Percentiles rank a stretch among this genome's conserved stretches.
phyloP scores from a whole-genome alignment of 2,888 invertebrate genomes.

The Iphiclides podalirius region DNA sequence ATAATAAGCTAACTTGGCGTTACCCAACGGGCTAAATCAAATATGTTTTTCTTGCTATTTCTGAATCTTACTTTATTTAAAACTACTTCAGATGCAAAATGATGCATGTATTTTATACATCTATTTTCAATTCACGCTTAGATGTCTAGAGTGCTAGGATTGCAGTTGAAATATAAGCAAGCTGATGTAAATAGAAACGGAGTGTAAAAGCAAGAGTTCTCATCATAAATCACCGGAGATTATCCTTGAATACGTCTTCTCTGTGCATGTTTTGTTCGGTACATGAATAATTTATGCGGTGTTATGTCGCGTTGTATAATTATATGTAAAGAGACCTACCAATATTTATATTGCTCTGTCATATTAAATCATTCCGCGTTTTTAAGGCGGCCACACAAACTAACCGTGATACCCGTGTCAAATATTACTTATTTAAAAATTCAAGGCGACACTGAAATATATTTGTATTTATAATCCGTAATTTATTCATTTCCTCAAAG shows the following conservation, averaged over 20 bases:
- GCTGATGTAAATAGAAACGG: constrained; percentile 48
- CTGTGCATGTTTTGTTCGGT: constrained; percentile 53
- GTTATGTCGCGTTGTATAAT: constrained; percentile 26
- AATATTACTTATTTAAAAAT: too few relatives aligned
- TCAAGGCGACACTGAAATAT: too few relatives aligned
- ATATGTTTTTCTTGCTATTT: constrained; percentile 4
- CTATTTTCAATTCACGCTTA: constrained; percentile 27
- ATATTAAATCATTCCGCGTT: constrained; percentile 2
- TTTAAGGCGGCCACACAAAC: too few relatives aligned
- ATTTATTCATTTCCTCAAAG: too few relatives aligned
- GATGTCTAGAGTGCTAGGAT: constrained; percentile 30
- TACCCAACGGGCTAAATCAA: too few relatives aligned
- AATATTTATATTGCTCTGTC: constrained; percentile 10
- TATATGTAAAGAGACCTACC: constrained; percentile 4
- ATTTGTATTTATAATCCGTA: too few relatives aligned
- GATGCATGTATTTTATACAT: constrained; percentile 24
- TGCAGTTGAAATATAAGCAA: constrained; percentile 32
- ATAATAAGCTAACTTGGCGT: too few relatives aligned
- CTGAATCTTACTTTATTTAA: constrained; percentile 9
- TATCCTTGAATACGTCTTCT: constrained; percentile 63
- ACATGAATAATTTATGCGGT: constrained; percentile 65
- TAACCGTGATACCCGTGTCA: too few relatives aligned
- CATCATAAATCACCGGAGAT: constrained; percentile 74
- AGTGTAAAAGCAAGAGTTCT: constrained; percentile 58
- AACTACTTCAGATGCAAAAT: constrained; percentile 22